Evolutionary conservation across 2,113 vertebrate species (phyloP), one percentile per base, ranked within the genome.

Genomic region (Zingel zingel): DNA sequence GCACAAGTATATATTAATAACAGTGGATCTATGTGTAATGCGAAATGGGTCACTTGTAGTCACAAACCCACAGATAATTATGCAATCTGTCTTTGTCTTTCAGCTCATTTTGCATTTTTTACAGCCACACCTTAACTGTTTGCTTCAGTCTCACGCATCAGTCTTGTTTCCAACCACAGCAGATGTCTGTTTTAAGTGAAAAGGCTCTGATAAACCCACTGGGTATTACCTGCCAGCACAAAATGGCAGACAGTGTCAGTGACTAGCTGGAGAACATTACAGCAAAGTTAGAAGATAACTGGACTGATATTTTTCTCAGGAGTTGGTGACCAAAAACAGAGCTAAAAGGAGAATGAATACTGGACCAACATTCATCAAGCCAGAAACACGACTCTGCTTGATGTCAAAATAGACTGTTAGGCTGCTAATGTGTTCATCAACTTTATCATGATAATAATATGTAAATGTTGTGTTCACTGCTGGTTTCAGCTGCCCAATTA

Each of bases 41-140:
- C 45, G 54, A 50, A 78, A 69, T 27, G 8, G n/a, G 43, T 58
- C 14, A 5, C 54, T 71, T 4, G 6, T 6, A 9, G n/a, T 25
- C 43, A 66, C 8, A 9, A 65, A 76, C 19, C 10, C 13, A 21
- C 27, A 45, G 5, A 80, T 6, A 48, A n/a, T n/a, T 45, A 33
- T 54, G 13, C 6, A 58, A 19, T 59, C n/a, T 61, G 13, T 50
- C 21, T 21, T 23, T 43, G 12, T 43, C 30, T 65, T n/a, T 27
- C n/a, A 59, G 19, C 78, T 65, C 25, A 19, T 73, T 77, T 59
- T 48, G 6, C n/a, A 33, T 5, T n/a, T n/a, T 62, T 47, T 72
- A 5, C 39, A 36, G 21, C 43, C 15, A 1, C 14, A 39, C 25
- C 25, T 56, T 4, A 9, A 23, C 27, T 18, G 21, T 67, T 64